phyloP scores from a whole-genome alignment of 1,140 invertebrate species.

The Globodera rostochiensis region DNA sequence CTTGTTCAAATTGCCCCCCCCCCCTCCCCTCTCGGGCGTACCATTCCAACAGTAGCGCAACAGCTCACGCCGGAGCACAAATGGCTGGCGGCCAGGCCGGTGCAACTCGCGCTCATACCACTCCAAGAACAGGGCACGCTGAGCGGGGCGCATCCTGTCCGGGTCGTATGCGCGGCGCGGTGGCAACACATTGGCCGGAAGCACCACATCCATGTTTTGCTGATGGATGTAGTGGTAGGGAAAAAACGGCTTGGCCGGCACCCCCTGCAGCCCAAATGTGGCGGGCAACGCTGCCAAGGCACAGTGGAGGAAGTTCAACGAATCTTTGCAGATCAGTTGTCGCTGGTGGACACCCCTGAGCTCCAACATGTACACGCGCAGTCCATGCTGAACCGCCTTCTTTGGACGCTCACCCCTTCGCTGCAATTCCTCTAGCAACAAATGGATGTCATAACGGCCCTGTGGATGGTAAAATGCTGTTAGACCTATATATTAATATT shows the following conservation, averaged over 20 bases:
- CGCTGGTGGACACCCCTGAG: not conserved
- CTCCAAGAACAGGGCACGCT: not conserved
- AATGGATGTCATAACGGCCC: not conserved
- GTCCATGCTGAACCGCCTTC: not conserved
- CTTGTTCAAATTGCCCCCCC: not conserved
- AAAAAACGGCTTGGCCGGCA: conserved; percentile 14
- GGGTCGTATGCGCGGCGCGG: conserved; percentile 2
- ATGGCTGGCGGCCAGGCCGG: not conserved
- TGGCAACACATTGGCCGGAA: not conserved
- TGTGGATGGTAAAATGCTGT: not conserved
- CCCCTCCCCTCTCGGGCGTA: not conserved
- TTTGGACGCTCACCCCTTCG: not conserved
- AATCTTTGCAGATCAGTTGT: conserved; percentile 23
- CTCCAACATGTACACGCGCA: not conserved
- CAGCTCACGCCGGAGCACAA: conserved; percentile 14
- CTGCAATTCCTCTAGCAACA: not conserved
- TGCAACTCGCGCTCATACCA: not conserved
- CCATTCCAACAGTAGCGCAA: not conserved
- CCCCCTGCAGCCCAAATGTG: conserved; percentile 10
- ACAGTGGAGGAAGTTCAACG: conserved; percentile 20
- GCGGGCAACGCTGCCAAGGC: conserved; percentile 6
- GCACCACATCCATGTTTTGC: not conserved
- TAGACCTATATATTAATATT: too few relatives aligned
- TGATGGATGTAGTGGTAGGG: conserved; percentile 1
- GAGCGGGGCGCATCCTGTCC: not conserved